These are phyloP conservation scores for Tetragnatha montana DNA, from an alignment of 2,888 invertebrate species.

Conservation along the genomic window DNA sequence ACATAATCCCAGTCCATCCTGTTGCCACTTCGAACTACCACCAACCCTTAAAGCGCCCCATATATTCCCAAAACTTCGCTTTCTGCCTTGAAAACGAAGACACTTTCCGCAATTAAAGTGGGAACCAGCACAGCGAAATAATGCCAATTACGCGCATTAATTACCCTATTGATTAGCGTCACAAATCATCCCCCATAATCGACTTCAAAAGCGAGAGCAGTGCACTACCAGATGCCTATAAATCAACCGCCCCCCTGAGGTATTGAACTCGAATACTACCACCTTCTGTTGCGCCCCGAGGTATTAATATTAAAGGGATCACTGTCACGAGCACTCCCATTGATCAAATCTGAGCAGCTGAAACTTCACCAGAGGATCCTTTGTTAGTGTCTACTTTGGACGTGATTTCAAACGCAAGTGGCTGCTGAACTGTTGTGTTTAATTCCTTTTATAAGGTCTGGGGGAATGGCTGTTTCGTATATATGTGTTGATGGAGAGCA, in stretches of 20 bases:
- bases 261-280: conserved; percentile 20
- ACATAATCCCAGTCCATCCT: too few relatives aligned
- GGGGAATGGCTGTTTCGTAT: too few relatives aligned
- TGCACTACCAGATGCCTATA: not conserved
- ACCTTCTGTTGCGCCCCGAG: not conserved
- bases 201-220: conserved; percentile 1
- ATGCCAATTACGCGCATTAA: conserved; percentile 42
- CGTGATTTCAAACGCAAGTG: not conserved
- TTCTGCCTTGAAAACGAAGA: not conserved
- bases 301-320: not conserved
- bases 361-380: not conserved
- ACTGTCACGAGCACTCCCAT: not conserved
- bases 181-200: conserved; percentile 33
- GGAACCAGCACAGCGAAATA: not conserved
- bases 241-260: conserved; percentile 40
- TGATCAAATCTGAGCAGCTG: not conserved
- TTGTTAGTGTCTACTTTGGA: not conserved
- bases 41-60: too few relatives aligned
- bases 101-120: conserved; percentile 6
- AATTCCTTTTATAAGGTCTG: too few relatives aligned
- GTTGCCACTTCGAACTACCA: too few relatives aligned
- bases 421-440: not conserved
- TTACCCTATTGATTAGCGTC: conserved; percentile 38
- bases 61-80: not conserved
- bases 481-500: too few relatives aligned